A percentile compares a stretch with the other conserved stretches of the same genome.
phyloP scores from a whole-genome alignment of 2,797 vertebrate species.

The Pantherophis alleghaniensis region DNA sequence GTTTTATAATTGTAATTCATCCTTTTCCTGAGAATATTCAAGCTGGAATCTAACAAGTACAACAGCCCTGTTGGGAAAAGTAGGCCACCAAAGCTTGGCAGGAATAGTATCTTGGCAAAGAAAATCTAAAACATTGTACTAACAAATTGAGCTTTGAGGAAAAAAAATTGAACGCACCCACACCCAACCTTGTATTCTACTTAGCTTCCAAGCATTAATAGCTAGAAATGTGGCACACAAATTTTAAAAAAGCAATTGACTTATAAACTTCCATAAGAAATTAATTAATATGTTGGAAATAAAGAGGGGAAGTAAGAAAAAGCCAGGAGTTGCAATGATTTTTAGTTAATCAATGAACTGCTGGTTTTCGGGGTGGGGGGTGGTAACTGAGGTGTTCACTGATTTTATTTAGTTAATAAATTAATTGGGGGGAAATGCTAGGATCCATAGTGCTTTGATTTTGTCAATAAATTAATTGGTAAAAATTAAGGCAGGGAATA shows the following conservation, averaged over 20 bases:
- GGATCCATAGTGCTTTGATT: conserved; percentile 25
- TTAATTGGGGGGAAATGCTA: conserved; percentile 20
- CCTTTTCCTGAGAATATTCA: background rate
- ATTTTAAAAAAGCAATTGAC: background rate
- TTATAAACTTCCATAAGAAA: conserved; percentile 14
- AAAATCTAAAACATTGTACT: background rate
- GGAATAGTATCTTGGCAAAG: background rate
- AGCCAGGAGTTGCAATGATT: background rate
- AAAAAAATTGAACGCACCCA: background rate
- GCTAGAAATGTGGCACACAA: background rate
- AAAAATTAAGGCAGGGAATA: conserved; percentile 19
- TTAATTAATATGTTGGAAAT: conserved; percentile 16
- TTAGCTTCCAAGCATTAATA: background rate
- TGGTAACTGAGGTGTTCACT: conserved; percentile 27
- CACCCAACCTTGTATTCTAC: background rate
- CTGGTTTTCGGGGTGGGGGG: background rate
- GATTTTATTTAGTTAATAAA: conserved; percentile 33
- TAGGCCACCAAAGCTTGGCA: background rate
- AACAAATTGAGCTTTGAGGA: background rate
- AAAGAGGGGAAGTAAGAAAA: background rate
- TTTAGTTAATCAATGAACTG: conserved; percentile 33
- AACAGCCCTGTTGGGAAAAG: background rate
- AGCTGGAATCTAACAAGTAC: background rate
- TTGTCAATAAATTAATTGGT: conserved; percentile 34
- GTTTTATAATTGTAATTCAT: background rate